Conservation (phyloP, 2,113 vertebrate genomes). For the Engraulis encrasicolus region DNA sequence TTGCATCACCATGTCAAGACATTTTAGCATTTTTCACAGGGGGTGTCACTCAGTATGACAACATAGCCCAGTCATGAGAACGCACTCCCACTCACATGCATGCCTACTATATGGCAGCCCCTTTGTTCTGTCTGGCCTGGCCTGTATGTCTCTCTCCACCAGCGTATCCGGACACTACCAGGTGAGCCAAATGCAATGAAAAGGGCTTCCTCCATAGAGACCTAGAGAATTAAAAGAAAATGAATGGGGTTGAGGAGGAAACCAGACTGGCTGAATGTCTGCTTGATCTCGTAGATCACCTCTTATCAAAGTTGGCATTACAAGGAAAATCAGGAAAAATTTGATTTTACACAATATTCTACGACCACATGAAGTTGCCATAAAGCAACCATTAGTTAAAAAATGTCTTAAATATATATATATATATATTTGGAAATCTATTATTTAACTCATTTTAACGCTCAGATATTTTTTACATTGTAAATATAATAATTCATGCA, state of each 20-base stretch:
- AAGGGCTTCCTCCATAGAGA: background rate
- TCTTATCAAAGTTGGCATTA: background rate
- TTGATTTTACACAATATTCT: too few relatives aligned
- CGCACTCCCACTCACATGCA: background rate
- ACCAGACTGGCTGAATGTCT: background rate
- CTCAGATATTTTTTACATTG: too few relatives aligned
- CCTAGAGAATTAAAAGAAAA: slow-evolving; percentile 34
- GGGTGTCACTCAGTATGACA: background rate
- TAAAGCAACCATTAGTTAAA: too few relatives aligned
- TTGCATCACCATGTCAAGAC: background rate
- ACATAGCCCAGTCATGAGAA: background rate
- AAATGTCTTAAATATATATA: too few relatives aligned
- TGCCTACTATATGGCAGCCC: background rate
- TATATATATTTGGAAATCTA: too few relatives aligned
- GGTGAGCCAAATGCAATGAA: slow-evolving; percentile 29
- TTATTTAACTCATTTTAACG: too few relatives aligned
- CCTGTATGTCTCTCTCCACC: background rate
- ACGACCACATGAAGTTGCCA: too few relatives aligned
- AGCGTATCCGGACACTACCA: slow-evolving; percentile 18
- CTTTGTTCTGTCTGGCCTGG: background rate
- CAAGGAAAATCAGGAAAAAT: background rate
- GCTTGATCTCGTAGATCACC: slow-evolving; percentile 10
- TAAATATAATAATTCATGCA: too few relatives aligned
- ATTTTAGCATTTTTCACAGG: background rate
- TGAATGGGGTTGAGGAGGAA: slow-evolving; percentile 18